Base-by-base conservation (phyloP, 2,888 invertebrate species). In the Lymantria monacha region DNA sequence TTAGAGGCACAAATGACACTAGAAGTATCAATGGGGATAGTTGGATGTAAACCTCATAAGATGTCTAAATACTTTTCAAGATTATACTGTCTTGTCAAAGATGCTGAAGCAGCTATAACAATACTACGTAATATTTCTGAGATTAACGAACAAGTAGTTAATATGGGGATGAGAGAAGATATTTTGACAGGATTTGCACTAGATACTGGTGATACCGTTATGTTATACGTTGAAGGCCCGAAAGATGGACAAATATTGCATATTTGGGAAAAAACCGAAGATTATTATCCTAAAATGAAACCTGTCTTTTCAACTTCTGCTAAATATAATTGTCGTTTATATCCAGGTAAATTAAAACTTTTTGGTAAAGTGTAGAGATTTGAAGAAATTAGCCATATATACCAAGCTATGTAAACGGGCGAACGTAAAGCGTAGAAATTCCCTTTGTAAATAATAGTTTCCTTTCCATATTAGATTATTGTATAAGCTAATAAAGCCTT, bases 1-100 rank as follows among this genome's bases (percentile, higher is more conserved):
- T 62, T 89, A 53, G 64, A 81, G 54, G 76, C 89, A 0, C 85
- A 90, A 61, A 90, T 90, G 87, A 72, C 74, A 31, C 59, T 91
- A 38, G 81, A 85, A 63, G 76, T 80, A n/a, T 82, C 83, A 9
- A 63, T 89, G 8, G 90, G 89, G 3, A 51, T 83, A 7, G 81
- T 87, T 14, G 90, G 91, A 22, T 89, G 90, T 58, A 79, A 70
- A 54, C 70, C 77, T 37, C 68, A 59, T 9, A 68, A 65, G 36
- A 40, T 70, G 5, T 30, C 46, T 9, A 49, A 51, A 14, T 68
- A 71, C 52, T 88, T 70, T 62, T 83, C 85, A 3, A 81, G 90
- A 69, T 58, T 91, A 44, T 88, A 72, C 46, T 79, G 79, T 47
- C 53, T 79, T 10, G 61, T 81, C 30, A 56, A 59, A 8, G 70